Base-by-base conservation (phyloP, 2,888 invertebrate genomes). In the Girardia tigrina region DNA sequence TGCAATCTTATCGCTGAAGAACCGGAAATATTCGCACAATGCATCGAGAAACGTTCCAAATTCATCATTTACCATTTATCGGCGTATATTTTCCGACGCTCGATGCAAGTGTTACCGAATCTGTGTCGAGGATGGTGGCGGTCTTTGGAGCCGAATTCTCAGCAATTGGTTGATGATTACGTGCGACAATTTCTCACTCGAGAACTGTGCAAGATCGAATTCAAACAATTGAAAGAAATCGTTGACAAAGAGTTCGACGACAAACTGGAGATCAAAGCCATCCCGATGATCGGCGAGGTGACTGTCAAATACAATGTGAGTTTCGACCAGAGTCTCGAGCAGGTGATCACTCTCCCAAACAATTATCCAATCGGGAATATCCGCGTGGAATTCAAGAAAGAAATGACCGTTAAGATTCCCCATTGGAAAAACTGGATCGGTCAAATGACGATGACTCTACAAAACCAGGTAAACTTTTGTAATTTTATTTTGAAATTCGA, bases 361-460 rank as follows among this genome's bases (percentile, higher is more conserved):
- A 91, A 92, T 84, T 90, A 92, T 87, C 95, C 95, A 0, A 87
- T 95, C 42, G 88, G 89, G 0, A 87, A 88, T 2, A 89, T 91
- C 0, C 88, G 87, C 70, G 89, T 93, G 0, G 88, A 89, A 77
- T 81, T 82, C 77, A 82, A 82, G 77, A 82, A 82, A 79, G 88
- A 89, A 80, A 88, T 90, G 78, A 86, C 86, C 1, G 88, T 88
- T n/a, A 89, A 89, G 26, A 87, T 88, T 2, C 86, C 88, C 0
- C 89, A 89, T 81, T 90, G 90, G 84, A 87, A 89, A 71, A 88
- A 89, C 80, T 90, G 90, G 87, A 87, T 90, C 78, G 88, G 90
- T 84, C 91, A 91, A 84, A 86, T 95, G 74, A 89, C 89, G 76
- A 89, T 91, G 80, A 92, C 91, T 83, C 87, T 95, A 72, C 88